phyloP scores from a whole-genome alignment of 2,888 invertebrate species.

The Adineta ricciae region DNA sequence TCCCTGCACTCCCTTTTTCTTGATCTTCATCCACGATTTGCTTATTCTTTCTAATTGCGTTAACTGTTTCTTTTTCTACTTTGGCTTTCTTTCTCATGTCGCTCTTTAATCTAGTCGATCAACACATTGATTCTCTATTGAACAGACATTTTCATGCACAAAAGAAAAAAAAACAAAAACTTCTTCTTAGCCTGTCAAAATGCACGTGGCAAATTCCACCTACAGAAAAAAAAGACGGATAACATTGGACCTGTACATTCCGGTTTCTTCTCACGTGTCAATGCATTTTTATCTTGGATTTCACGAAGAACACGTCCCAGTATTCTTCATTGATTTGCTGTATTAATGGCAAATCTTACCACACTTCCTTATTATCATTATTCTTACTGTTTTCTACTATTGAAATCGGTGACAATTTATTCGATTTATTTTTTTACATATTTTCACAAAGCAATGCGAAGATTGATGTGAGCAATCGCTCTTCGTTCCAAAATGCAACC shows the following conservation, averaged over 20 bases:
- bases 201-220: background rate
- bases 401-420: conserved; percentile 10
- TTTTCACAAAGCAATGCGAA: background rate
- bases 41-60: background rate
- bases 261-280: background rate
- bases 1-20: background rate
- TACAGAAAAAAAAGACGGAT: background rate
- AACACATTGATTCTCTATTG: background rate
- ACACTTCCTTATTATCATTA: background rate
- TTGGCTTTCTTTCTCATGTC: background rate
- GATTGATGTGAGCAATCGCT: too few species aligned
- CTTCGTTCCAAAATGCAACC: too few species aligned
- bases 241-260: background rate
- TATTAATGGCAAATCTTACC: background rate
- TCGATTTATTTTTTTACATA: background rate
- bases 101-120: conserved; percentile 9
- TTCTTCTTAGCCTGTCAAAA: background rate
- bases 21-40: background rate
- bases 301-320: background rate
- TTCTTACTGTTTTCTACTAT: background rate
- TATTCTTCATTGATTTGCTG: background rate
- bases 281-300: background rate
- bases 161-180: background rate
- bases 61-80: background rate
- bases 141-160: background rate